Base-by-base conservation (phyloP, 2,113 vertebrate genomes). In the Chamaea fasciata region DNA sequence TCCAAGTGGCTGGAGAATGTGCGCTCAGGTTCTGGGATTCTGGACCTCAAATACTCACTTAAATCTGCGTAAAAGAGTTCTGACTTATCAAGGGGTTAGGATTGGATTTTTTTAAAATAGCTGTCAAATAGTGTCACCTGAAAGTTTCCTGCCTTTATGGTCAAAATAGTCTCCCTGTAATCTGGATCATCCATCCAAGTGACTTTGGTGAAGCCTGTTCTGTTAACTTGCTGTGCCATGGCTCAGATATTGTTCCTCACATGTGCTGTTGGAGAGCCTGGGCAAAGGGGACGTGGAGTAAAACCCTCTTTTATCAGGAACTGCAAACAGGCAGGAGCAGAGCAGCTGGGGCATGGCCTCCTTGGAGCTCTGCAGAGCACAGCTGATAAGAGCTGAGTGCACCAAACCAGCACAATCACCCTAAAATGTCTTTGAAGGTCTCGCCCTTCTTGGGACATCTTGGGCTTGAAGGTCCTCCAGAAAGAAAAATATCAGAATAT, bases 231-330 rank as follows among this genome's bases (percentile, higher is more conserved):
- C 6, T 37, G 17, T 44, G 52, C 52, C 5, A 0, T 3, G 26
- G n/a, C 47, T 85, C 18, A 31, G 57, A 33, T n/a, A 8, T 87
- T 42, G 57, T 67, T 69, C n/a, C 62, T 83, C 3, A 0, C 5
- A 0, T 27, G 35, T 71, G 46, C 60, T 67, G 35, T 15, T 53
- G 73, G 63, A 53, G 49, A 47, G 90, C 27, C 1, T 0, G 56
- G n/a, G 26, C 68, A 64, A 60, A 90, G 77, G 84, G 93, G 92
- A 86, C 84, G 55, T 56, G 18, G 42, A 71, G 75, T 60, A 57
- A 63, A 92, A 74, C 41, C 65, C 64, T 79, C 11, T 57, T 53
- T 97, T 97, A 97, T 97, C 97, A 33, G 62, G 60, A 93, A 41
- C 69, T 76, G 49, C 81, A 83, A 80, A 71, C 9, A 90, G 46